Conservation (phyloP, 2,113 vertebrate species). For the Ptyas mucosa region DNA sequence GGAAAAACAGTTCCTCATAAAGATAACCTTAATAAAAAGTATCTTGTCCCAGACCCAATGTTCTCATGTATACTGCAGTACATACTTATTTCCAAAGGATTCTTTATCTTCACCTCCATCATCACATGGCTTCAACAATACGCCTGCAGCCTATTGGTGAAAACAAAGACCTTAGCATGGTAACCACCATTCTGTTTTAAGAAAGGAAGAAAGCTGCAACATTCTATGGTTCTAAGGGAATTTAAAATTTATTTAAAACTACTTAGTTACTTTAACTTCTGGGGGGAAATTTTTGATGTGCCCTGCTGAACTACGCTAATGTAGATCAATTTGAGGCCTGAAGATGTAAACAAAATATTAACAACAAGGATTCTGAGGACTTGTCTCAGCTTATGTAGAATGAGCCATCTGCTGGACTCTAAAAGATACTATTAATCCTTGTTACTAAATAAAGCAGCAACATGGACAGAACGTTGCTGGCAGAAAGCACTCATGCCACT, state of each 20-base stretch:
- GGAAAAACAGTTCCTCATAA: neutral
- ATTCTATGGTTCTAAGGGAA: accelerated
- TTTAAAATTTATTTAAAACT: neutral
- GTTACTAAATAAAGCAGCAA: conserved; percentile 56
- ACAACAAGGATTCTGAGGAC: conserved; percentile 1
- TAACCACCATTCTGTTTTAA: neutral
- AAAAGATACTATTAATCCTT: conserved; percentile 54
- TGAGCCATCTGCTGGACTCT: conserved; percentile 39
- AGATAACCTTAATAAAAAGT: neutral
- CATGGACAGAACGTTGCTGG: conserved; percentile 24
- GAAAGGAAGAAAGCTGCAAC: neutral
- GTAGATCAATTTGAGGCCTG: neutral
- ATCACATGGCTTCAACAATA: conserved; percentile 74
- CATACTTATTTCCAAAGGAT: conserved; percentile 82
- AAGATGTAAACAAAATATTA: neutral
- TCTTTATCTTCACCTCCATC: conserved; percentile 81
- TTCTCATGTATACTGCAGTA: conserved; percentile 26
- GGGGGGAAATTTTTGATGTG: neutral
- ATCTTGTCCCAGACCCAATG: neutral
- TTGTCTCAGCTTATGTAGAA: conserved; percentile 22
- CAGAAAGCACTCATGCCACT: conserved; percentile 36
- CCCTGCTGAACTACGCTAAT: neutral
- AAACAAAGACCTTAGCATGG: conserved; percentile 36
- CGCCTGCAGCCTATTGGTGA: conserved; percentile 62
- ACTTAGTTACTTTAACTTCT: neutral